Base-by-base conservation (phyloP, 2,113 vertebrate species). In the Oostethus manadensis region DNA sequence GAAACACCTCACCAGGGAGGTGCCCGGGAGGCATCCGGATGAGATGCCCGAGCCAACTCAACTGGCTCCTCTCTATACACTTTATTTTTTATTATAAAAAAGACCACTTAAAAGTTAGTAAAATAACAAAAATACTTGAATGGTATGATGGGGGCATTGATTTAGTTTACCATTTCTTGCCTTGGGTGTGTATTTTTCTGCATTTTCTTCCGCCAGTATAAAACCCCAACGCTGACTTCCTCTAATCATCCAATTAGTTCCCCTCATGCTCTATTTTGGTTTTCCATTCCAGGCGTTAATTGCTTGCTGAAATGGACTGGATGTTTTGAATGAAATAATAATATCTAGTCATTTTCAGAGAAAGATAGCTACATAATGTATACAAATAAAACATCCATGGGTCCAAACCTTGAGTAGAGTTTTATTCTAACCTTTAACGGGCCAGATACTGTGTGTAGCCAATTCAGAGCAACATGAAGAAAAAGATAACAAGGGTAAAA, bases 171-270 rank as follows among this genome's bases (percentile, higher is more conserved):
- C 23, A n/a, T 51, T 29, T 33, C 23, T 3, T 11, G 23, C 23
- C 16, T 51, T 51, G 16, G 4, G 23, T 29, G 22, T 51, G 7
- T 26, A 26, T 47, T 51, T 50, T 23, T 15, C 23, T 6, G 48
- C 21, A 23, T 26, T 33, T 33, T 33, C 1, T 42, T 14, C 38
- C 4, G 38, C 50, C 33, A 51, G 23, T 51, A 6, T 10, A 29
- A 51, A 17, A 16, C 50, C 50, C 29, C 50, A 7, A 51, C 17
- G 50, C 50, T 51, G 50, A 51, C 23, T 26, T 29, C 50, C 50
- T 29, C 50, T 51, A 51, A 51, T 51, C 50, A 29, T 17, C 50
- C 50, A 51, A 51, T 51, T 51, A 59, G 10, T 46, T 58, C 50
- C 18, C 16, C 44, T 23, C 20, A 54, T 16, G 26, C 48, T 60